These are phyloP conservation scores for Cosmorhoe ocellata DNA, from an alignment of 2,888 invertebrate genomes.

Conservation along the genomic window DNA sequence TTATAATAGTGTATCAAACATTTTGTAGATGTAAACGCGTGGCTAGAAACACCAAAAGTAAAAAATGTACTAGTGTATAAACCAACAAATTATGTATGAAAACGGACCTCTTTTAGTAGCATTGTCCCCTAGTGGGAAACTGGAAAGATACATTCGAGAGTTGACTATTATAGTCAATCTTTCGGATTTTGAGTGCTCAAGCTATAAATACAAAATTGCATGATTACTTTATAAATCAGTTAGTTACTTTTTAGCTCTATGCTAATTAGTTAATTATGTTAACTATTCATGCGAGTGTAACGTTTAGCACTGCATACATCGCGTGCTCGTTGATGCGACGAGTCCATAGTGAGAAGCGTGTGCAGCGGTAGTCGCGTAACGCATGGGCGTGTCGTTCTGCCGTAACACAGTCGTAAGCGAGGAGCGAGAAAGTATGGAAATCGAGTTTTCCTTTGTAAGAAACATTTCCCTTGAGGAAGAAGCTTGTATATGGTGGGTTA, in stretches of 20 bases:
- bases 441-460: slow-evolving; percentile 39
- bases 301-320: slow-evolving; percentile 29
- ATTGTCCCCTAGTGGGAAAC: no score
- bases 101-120: no score
- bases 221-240: slow-evolving; percentile 10
- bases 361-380: slow-evolving; percentile 35
- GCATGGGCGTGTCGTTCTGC: slow-evolving; percentile 24
- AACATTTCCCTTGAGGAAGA: slow-evolving; percentile 39
- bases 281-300: slow-evolving; percentile 8
- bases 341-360: slow-evolving; percentile 18
- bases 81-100: no score
- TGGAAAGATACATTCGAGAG: no score
- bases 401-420: slow-evolving; percentile 9
- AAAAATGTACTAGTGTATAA: no score
- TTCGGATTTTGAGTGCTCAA: no score
- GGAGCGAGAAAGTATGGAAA: slow-evolving; percentile 42
- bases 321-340: slow-evolving; percentile 28
- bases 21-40: no score
- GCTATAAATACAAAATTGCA: not conserved
- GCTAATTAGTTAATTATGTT: slow-evolving; percentile 8
- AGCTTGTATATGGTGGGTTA: no score
- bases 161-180: no score
- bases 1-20: no score
- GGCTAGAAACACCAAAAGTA: no score
- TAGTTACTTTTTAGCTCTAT: slow-evolving; percentile 1